Evolutionary conservation across 2,113 vertebrate genomes (phyloP), one percentile per base, ranked within the genome.

Genomic region (Lates calcarifer): DNA sequence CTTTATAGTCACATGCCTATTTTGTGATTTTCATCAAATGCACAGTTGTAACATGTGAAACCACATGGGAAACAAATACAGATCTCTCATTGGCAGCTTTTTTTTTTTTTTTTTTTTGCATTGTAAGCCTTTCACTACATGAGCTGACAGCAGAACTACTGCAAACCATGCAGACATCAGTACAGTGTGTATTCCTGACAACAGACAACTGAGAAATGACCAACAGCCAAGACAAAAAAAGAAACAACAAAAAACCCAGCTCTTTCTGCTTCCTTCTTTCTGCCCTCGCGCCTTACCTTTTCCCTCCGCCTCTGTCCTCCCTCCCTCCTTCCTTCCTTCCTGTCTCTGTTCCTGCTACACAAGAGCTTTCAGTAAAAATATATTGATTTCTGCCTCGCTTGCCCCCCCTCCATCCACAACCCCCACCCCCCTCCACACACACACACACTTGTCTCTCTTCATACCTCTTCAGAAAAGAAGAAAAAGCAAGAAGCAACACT

Each of bases 301-400:
- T 20, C 20, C 58, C 43, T 57, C 28, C 56, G 71, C 64, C 58
- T 60, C 55, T 61, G 35, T 43, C 68, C 57, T 64, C 22, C 47
- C 28, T 63, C 49, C 70, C 79, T 85, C 77, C 76, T n/a, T n/a
- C n/a, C 67, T 81, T 86, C 78, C 76, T 71, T 79, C 87, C 81
- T 79, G 43, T 75, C 55, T 87, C 81, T 82, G 61, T 85, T 87
- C 61, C 67, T 92, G 85, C 82, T 72, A 82, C 82, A 87, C 84
- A 76, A 83, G 76, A 73, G 77, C 82, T 85, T 89, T 92, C 84
- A 83, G 81, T 75, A 82, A 88, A 93, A 91, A 90, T 73, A 65
- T 81, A 92, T 93, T 88, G 92, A 94, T 92, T 90, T 90, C 61
- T 64, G 35, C 66, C 57, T 76, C 49, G 81, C 76, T 73, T 41